These are phyloP conservation scores for Noctua pronuba DNA, from an alignment of 2,888 invertebrate species.

Conservation along the genomic window DNA sequence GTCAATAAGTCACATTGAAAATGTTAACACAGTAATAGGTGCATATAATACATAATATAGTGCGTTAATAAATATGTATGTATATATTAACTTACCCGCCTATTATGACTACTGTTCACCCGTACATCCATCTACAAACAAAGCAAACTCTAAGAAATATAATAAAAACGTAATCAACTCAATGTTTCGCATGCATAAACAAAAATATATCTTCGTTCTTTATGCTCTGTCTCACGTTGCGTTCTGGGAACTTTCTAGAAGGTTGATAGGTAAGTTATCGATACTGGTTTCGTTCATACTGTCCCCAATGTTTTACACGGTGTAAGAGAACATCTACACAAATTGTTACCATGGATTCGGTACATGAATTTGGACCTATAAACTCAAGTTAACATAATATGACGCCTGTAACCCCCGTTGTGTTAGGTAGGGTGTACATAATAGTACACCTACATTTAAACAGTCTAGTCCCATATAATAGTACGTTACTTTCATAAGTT, in stretches of 20 bases:
- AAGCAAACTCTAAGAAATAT: slow-evolving; percentile 87
- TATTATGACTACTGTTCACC: slow-evolving; percentile 90
- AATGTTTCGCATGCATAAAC: slow-evolving; percentile 66
- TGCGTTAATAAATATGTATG: slow-evolving; percentile 77
- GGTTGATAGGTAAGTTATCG: neutral
- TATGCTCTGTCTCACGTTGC: slow-evolving; percentile 24
- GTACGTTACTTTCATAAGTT: too few species aligned
- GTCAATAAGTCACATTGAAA: slow-evolving; percentile 51
- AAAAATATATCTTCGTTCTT: slow-evolving; percentile 39
- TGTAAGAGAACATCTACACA: neutral
- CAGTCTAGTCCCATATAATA: neutral
- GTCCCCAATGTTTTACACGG: neutral
- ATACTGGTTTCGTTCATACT: neutral
- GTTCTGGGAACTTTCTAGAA: slow-evolving; percentile 27
- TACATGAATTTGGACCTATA: neutral
- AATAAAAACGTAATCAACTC: slow-evolving; percentile 75
- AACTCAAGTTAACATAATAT: neutral
- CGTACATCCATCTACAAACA: slow-evolving; percentile 91
- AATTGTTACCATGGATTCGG: neutral
- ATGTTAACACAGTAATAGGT: slow-evolving; percentile 58
- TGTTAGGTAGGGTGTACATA: neutral
- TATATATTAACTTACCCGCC: slow-evolving; percentile 88
- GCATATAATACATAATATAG: slow-evolving; percentile 62
- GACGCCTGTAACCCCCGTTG: neutral
- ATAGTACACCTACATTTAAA: neutral